Percentiles rank a stretch among this genome's conserved stretches.
phyloP scores from a whole-genome alignment of 2,797 vertebrate genomes.

The Typhlichthys subterraneus region DNA sequence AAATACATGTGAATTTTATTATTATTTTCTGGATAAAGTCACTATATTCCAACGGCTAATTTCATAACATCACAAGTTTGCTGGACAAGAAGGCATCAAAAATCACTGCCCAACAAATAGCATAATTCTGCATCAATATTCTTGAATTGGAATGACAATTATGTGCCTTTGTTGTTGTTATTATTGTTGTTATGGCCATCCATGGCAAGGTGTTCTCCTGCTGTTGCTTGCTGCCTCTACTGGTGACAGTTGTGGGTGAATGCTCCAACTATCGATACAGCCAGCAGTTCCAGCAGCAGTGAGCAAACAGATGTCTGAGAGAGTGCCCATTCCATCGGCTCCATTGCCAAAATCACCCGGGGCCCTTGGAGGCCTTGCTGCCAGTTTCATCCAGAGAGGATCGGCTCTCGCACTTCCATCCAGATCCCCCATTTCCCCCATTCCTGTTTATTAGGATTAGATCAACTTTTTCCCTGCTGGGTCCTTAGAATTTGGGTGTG shows the following conservation, averaged over 20 bases:
- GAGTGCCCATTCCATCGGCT: conserved; percentile 76
- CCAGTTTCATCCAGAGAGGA: conserved; percentile 74
- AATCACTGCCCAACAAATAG: conserved; percentile 1
- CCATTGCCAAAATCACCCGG: conserved; percentile 78
- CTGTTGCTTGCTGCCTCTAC: conserved; percentile 4
- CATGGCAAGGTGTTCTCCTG: conserved; percentile 36
- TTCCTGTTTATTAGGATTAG: conserved; percentile 36
- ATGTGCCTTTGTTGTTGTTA: conserved; percentile 7
- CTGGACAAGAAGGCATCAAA: neutral
- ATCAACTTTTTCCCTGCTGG: neutral
- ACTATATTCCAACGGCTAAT: neutral
- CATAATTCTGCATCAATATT: conserved; percentile 2
- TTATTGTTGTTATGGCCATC: conserved; percentile 34
- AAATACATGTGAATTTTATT: neutral
- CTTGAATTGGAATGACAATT: conserved; percentile 17
- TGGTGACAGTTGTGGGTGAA: conserved; percentile 61
- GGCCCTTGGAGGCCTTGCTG: conserved; percentile 73
- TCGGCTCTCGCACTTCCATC: conserved; percentile 52
- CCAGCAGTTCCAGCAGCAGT: conserved; percentile 76
- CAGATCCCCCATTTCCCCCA: conserved; percentile 25
- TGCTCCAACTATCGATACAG: conserved; percentile 55
- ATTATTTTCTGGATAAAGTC: neutral
- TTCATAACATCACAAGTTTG: conserved; percentile 1
- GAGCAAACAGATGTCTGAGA: conserved; percentile 87
- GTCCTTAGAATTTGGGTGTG: conserved; percentile 3